Conservation (phyloP, 92 coral and sea anemone species). For the Bergia puertoricense region DNA sequence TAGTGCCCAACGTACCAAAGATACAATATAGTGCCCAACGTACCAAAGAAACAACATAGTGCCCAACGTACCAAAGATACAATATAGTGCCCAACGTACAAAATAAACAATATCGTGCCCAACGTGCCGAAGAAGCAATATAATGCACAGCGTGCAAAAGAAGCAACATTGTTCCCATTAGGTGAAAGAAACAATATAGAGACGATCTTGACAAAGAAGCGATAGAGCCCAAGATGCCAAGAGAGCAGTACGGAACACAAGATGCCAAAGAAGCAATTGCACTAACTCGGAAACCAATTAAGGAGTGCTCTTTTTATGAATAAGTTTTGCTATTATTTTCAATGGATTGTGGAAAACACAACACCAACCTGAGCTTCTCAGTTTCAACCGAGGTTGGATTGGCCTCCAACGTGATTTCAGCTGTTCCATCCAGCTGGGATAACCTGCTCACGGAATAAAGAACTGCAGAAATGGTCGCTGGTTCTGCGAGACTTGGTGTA, state of each 20-base stretch:
- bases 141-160: too few relatives aligned
- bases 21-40: neutral
- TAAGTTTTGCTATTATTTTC: neutral
- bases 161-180: too few relatives aligned
- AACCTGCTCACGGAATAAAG: slow-evolving; percentile 48
- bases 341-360: neutral
- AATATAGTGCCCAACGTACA: too few relatives aligned
- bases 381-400: slow-evolving; percentile 81
- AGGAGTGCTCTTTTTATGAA: neutral
- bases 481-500: slow-evolving; percentile 80
- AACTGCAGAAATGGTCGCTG: slow-evolving; percentile 70
- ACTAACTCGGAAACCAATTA: neutral
- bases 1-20: too few relatives aligned
- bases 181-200: too few relatives aligned
- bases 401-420: slow-evolving; percentile 77
- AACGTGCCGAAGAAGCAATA: too few relatives aligned
- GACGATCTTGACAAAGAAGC: too few relatives aligned
- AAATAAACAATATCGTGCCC: too few relatives aligned
- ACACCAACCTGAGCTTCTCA: slow-evolving; percentile 51
- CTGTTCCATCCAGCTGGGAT: slow-evolving; percentile 49
- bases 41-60: too few relatives aligned
- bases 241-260: neutral
- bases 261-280: neutral
- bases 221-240: too few relatives aligned
- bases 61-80: too few relatives aligned